Evolutionary conservation across 2,797 vertebrate species (phyloP), one percentile per base, ranked within the genome.

Genomic region (Dipus sagitta): DNA sequence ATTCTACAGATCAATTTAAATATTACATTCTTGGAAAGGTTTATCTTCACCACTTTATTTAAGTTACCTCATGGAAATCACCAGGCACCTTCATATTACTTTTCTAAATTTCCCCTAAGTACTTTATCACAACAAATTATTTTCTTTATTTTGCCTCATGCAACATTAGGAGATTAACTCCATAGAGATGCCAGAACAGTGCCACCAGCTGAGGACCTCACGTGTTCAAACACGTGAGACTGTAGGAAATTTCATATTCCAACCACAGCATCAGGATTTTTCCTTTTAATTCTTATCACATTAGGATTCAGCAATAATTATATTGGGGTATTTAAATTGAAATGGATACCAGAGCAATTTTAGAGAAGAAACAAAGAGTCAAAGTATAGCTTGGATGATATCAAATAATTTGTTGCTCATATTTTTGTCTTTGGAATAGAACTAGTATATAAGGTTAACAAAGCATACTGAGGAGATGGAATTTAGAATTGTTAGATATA

Each of bases 261-360:
- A 47, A 47, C 11, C 47, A 47, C 47, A 65, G 10, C 24, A 65
- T 30, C 62, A 82, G 67, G 24, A 5, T 52, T 92, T 97, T 91
- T 21, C 96, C 94, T 75, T 86, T 93, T 86, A 87, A 30, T 12
- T 79, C 80, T 92, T 93, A 38, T 96, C 24, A 88, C 23, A 79
- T 88, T 78, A 81, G 62, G 9, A n/a, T 93, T 54, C 67, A 83
- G 62, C 95, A 81, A 95, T 76, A 60, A 93, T 76, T 88, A 82
- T 95, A 79, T 86, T 94, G 86, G 74, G 86, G 95, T 93, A 93
- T 95, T 67, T 83, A 90, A 94, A 75, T 90, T 92, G 75, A 96
- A 88, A 85, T 82, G 62, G 52, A 88, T n/a, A 20, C 52, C 47
- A 87, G 81, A 42, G 76, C 68, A 93, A 77, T 89, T 88, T 86